Conservation (phyloP, 2,888 invertebrate species). For the Fragum fragum region DNA sequence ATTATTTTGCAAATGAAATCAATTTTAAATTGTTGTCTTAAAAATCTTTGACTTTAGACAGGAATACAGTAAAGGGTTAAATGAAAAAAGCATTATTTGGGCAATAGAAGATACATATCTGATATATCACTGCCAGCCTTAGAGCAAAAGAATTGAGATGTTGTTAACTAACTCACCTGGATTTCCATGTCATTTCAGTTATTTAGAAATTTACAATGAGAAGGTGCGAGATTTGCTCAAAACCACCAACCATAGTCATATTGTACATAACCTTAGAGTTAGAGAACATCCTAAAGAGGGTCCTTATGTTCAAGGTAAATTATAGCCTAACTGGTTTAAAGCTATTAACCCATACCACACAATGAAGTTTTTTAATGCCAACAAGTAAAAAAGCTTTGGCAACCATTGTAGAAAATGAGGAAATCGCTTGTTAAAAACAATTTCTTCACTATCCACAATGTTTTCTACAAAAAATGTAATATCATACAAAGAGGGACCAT, state of each 20-base stretch:
- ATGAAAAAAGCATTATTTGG: too few species aligned
- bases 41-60: too few species aligned
- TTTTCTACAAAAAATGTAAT: too few species aligned
- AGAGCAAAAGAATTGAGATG: slow-evolving; percentile 87
- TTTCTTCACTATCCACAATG: not conserved
- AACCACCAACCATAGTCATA: slow-evolving; percentile 68
- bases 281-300: slow-evolving; percentile 93
- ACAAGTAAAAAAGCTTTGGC: not conserved
- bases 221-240: slow-evolving; percentile 91
- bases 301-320: slow-evolving; percentile 94
- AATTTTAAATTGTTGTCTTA: too few species aligned
- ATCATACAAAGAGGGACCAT: not conserved
- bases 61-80: too few species aligned
- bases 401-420: too few species aligned
- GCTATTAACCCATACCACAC: too few species aligned
- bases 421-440: slow-evolving; percentile 1
- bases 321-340: too few species aligned
- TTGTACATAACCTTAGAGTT: slow-evolving; percentile 90
- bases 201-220: slow-evolving; percentile 95
- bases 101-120: too few species aligned
- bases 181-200: slow-evolving; percentile 87
- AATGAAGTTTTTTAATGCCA: not conserved
- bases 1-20: too few species aligned
- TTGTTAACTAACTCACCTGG: slow-evolving; percentile 74
- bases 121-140: too few species aligned